These are phyloP conservation scores for Mohoua ochrocephala DNA, from an alignment of 2,113 vertebrate genomes.

Conservation along the genomic window DNA sequence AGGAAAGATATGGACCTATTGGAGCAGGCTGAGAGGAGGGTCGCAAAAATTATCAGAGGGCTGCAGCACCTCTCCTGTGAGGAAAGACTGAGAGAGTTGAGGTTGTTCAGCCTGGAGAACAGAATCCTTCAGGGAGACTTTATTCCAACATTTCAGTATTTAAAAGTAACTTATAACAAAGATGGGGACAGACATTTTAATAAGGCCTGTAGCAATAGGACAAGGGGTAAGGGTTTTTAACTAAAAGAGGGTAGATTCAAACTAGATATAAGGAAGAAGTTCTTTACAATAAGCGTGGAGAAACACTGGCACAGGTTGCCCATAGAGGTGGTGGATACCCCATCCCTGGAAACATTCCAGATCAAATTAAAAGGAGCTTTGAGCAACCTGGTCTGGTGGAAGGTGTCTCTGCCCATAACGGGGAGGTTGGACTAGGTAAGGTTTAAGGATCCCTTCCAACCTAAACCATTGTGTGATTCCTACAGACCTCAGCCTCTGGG, in stretches of 20 bases:
- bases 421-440: fast-evolving
- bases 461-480: background rate
- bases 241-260: background rate
- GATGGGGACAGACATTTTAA: background rate
- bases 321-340: fast-evolving
- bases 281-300: fast-evolving
- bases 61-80: background rate
- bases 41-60: fast-evolving
- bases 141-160: fast-evolving
- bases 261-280: background rate
- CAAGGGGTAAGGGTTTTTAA: background rate
- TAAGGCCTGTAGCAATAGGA: fast-evolving
- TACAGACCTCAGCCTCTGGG: background rate
- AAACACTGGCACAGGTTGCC: background rate
- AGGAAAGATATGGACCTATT: background rate
- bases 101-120: background rate
- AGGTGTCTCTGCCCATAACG: background rate
- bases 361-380: background rate
- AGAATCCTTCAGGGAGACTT: background rate
- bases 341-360: background rate
- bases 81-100: background rate
- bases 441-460: background rate
- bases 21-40: background rate
- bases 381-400: background rate
- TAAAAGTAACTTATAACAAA: background rate